Percentiles rank a stretch among this genome's conserved stretches.
Conservation (phyloP, 2,888 invertebrate species). For the Poecilobothrus nobilitatus region DNA sequence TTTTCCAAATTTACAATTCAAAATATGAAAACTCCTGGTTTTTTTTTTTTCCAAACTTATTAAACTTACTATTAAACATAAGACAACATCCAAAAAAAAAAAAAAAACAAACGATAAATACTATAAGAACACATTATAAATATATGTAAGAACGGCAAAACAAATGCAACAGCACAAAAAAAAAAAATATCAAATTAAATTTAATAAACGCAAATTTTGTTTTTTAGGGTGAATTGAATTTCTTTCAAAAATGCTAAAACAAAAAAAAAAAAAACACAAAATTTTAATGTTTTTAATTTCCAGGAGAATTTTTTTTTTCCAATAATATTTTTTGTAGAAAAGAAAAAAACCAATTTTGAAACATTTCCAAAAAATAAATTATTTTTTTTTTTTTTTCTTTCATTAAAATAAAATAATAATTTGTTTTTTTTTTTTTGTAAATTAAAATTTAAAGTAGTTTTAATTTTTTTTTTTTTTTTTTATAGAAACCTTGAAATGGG, state of each 20-base stretch:
- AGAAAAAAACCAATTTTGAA: slow-evolving; percentile 10
- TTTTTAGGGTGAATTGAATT: too few species aligned
- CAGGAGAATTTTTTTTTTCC: not conserved
- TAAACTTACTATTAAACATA: too few species aligned
- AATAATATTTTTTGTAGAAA: not conserved
- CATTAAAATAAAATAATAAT: not conserved
- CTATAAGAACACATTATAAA: too few species aligned
- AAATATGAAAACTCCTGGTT: too few species aligned
- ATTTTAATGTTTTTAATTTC: not conserved
- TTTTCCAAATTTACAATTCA: too few species aligned
- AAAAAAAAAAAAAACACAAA: not conserved
- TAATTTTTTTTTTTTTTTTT: not conserved
- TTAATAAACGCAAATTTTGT: too few species aligned
- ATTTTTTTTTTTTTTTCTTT: not conserved
- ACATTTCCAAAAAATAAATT: slow-evolving; percentile 13
- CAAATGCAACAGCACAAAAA: not conserved
- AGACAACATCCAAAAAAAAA: too few species aligned
- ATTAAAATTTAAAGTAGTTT: slow-evolving; percentile 10
- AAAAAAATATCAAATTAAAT: not conserved
- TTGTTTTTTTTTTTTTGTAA: not conserved
- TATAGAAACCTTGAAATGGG: slow-evolving; percentile 42
- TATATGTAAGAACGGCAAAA: too few species aligned
- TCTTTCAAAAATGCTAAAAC: not conserved
- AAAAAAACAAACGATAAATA: too few species aligned
- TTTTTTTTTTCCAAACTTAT: too few species aligned